Evolutionary conservation across 2,888 invertebrate species (phyloP).

Genomic region (Heliconius charithonia): DNA sequence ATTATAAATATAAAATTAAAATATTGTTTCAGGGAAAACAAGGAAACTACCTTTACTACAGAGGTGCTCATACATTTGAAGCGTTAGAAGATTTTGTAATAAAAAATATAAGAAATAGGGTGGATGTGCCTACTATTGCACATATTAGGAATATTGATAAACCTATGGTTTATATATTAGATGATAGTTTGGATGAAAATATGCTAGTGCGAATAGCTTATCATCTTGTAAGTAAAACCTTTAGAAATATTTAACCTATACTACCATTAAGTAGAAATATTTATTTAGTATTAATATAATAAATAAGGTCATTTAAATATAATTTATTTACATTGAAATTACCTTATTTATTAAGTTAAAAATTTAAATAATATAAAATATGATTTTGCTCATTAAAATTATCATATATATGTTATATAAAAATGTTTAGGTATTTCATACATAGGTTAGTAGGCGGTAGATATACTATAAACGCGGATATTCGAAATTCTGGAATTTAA

Average conservation of each 20-base stretch:
- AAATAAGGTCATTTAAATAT: no score
- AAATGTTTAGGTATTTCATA: no score
- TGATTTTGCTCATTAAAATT: no score
- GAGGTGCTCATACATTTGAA: slow-evolving; percentile 84
- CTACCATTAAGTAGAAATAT: background rate
- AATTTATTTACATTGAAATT: no score
- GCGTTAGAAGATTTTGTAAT: slow-evolving; percentile 86
- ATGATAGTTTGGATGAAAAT: slow-evolving; percentile 80
- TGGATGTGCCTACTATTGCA: slow-evolving; percentile 60
- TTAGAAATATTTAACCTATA: background rate
- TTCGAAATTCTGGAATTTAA: no score
- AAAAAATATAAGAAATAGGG: slow-evolving; percentile 75
- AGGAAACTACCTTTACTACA: slow-evolving; percentile 83
- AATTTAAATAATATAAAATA: no score
- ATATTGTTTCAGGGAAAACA: slow-evolving; percentile 70
- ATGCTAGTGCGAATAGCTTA: slow-evolving; percentile 87
- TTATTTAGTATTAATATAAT: no score
- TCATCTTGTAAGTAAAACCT: slow-evolving; percentile 85
- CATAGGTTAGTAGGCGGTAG: no score
- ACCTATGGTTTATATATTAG: slow-evolving; percentile 81
- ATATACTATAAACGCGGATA: no score
- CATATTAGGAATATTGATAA: slow-evolving; percentile 57
- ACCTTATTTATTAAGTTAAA: no score
- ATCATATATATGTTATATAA: no score
- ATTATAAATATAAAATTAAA: no score